Percentiles rank a stretch among this genome's conserved stretches.
Conservation (phyloP, 1,140 invertebrate genomes). For the Cylas formicarius region DNA sequence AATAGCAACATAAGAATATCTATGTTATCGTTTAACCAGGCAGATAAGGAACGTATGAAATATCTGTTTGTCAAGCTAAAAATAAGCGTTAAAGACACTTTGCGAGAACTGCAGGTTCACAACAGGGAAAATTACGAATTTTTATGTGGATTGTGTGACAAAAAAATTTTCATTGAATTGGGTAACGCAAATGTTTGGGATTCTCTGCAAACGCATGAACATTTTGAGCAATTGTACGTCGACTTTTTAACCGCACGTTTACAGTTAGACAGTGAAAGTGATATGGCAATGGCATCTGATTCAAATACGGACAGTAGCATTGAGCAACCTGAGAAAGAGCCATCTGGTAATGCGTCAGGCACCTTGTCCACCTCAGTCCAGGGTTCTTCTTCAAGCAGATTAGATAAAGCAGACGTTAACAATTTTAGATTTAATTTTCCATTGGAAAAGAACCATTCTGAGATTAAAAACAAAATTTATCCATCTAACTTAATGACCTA, state of each 20-base stretch:
- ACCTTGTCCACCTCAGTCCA: too few relatives aligned
- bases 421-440: slow-evolving; percentile 24
- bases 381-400: not conserved
- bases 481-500: slow-evolving; percentile 12
- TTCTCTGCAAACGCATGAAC: slow-evolving; percentile 25
- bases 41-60: slow-evolving; percentile 15
- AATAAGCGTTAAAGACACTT: slow-evolving; percentile 18
- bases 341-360: slow-evolving; percentile 1
- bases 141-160: slow-evolving; percentile 22
- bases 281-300: not conserved
- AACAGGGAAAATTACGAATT: slow-evolving; percentile 1
- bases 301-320: slow-evolving; percentile 17
- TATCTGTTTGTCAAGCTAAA: slow-evolving; percentile 20
- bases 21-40: slow-evolving; percentile 12
- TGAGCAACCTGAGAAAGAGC: slow-evolving; percentile 12
- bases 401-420: slow-evolving; percentile 11
- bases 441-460: too few relatives aligned
- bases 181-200: slow-evolving; percentile 22
- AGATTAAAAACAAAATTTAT: slow-evolving; percentile 19
- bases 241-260: slow-evolving; percentile 9
- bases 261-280: slow-evolving; percentile 4
- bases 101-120: slow-evolving; percentile 17
- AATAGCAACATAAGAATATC: slow-evolving; percentile 17
- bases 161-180: slow-evolving; percentile 17
- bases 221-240: slow-evolving; percentile 23